Evolutionary conservation across 2,888 invertebrate species (phyloP).

Genomic region (Acronicta psi): DNA sequence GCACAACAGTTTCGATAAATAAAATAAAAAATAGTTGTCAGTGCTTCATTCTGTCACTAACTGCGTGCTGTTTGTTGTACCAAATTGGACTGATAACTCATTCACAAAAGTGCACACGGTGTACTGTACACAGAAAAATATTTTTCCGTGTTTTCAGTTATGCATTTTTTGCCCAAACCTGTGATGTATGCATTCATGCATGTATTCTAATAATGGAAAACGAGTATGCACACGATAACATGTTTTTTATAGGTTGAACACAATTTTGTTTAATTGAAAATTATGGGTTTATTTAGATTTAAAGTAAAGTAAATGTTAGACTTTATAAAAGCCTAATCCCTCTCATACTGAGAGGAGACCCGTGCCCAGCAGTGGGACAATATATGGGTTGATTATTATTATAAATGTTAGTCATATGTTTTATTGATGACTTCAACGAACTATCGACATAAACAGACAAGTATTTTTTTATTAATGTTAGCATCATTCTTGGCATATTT

Average conservation of each 20-base stretch:
- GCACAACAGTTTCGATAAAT: slow-evolving; percentile 21
- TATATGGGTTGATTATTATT: no score
- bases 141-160: neutral
- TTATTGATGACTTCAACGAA: no score
- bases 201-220: neutral
- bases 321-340: no score
- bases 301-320: no score
- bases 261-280: neutral
- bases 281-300: no score
- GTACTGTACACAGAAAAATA: neutral
- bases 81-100: slow-evolving; percentile 55
- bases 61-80: slow-evolving; percentile 42
- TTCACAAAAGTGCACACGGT: slow-evolving; percentile 33
- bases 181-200: neutral
- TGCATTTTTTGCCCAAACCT: neutral
- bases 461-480: no score
- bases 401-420: no score
- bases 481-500: no score
- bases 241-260: neutral
- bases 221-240: neutral
- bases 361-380: no score
- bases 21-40: slow-evolving; percentile 43
- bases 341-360: no score
- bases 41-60: slow-evolving; percentile 35
- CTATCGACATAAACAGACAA: no score